Evolutionary conservation across 2,888 invertebrate species (phyloP), one percentile per base, ranked within the genome.

Genomic region (Cataglyphis cursor): DNA sequence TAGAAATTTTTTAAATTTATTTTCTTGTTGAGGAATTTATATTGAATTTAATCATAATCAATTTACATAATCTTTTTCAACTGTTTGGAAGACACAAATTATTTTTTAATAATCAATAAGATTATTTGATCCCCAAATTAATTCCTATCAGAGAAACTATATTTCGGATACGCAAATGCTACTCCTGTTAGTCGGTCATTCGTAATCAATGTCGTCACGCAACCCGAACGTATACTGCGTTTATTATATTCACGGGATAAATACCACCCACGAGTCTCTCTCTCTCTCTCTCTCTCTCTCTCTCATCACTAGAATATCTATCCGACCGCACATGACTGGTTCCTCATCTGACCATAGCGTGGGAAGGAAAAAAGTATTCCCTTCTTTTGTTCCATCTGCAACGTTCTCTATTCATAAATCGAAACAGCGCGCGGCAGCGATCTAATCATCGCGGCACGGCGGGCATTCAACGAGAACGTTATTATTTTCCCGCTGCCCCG

Each of bases 131-230:
- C 8, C 2, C 8, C 8, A n/a, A 51, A 51, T 51, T 51, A 51
- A n/a, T 51, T 51, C 2, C n/a, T 51, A n/a, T 2, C 8, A n/a
- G n/a, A 51, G n/a, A 51, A 51, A 51, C 15, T 51, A 51, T n/a
- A 51, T n/a, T 51, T 48, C 8, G 18, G 48, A 8, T 51, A 51
- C 8, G n/a, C n/a, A 87, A 81, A 81, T 66, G 38, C 64, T 86
- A 74, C 54, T 35, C 28, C 83, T 84, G 82, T 84, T 82, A 70
- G 41, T 88, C 89, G 89, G 88, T 90, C 90, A 86, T 87, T 89
- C 87, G 86, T 91, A 92, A 92, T 91, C 90, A 91, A 86, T 87
- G 80, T 85, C 89, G 92, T 93, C 93, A 92, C 93, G 93, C 92
- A 74, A 93, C 85, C 87, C 84, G 57, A 84, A 83, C 88, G 85